phyloP scores from a whole-genome alignment of 2,113 vertebrate genomes.

The Turdus rufiventris region DNA sequence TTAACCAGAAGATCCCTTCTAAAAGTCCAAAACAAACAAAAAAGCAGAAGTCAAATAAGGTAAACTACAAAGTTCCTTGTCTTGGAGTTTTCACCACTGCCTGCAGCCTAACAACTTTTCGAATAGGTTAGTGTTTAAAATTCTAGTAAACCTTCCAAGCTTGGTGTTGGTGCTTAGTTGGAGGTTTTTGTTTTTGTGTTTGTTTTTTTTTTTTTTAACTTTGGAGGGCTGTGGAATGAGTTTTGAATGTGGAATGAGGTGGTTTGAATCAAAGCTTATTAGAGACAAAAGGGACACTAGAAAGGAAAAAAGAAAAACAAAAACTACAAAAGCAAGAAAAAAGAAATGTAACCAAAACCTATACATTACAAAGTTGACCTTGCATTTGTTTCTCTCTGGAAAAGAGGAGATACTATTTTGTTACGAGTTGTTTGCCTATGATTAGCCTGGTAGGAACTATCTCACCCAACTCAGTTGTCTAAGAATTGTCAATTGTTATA shows the following conservation, averaged over 20 bases:
- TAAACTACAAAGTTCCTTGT: not conserved
- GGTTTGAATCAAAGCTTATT: not conserved
- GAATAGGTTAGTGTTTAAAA: not conserved
- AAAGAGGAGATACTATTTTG: not conserved
- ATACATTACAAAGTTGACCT: not conserved
- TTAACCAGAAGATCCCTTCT: not conserved
- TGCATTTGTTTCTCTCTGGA: not conserved
- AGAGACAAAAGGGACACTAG: not conserved
- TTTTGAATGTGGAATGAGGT: not conserved
- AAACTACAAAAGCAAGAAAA: not conserved
- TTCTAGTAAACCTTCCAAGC: not conserved
- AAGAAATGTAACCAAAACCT: not conserved
- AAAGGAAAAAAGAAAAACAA: not conserved
- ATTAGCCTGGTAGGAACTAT: not conserved
- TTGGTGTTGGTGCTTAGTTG: not conserved
- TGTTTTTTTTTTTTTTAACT: not conserved
- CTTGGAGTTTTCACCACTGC: not conserved
- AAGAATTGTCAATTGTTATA: not conserved
- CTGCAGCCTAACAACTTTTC: not conserved
- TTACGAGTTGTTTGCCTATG: not conserved
- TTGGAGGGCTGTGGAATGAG: not conserved
- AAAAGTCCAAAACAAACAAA: not conserved
- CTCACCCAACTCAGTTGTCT: not conserved
- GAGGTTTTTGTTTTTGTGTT: not conserved
- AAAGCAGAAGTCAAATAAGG: not conserved